A percentile compares a stretch with the other conserved stretches of the same genome.
Conservation (phyloP, 2,113 vertebrate genomes). For the Platysteira castanea region DNA sequence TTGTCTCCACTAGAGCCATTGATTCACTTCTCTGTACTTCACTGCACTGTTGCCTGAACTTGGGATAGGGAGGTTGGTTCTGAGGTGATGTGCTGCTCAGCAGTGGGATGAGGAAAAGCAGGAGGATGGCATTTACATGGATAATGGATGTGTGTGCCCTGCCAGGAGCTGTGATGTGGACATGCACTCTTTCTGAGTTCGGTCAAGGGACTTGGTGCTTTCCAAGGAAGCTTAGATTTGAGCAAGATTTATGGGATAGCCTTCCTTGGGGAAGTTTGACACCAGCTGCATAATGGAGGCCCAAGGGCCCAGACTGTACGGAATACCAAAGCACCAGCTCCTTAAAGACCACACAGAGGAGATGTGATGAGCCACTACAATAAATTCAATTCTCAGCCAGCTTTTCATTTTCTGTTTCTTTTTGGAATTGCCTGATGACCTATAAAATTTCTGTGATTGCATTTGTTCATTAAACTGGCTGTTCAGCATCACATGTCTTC, state of each 20-base stretch:
- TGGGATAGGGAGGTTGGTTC: background rate
- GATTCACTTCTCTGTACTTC: background rate
- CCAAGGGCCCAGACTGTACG: accelerated
- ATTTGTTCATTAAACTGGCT: background rate
- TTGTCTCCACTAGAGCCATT: background rate
- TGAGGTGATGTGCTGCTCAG: background rate
- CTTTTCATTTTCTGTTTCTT: background rate
- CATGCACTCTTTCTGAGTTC: background rate
- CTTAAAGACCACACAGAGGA: background rate
- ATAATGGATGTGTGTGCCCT: background rate
- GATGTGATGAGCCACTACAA: background rate
- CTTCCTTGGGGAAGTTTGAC: background rate
- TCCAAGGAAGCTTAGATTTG: background rate
- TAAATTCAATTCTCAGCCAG: background rate
- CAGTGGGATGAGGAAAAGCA: background rate
- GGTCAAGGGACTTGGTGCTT: background rate
- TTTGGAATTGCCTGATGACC: background rate
- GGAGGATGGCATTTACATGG: background rate
- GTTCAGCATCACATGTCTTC: background rate
- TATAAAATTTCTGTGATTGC: background rate
- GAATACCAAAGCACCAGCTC: background rate
- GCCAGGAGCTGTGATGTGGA: background rate
- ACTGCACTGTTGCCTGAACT: background rate
- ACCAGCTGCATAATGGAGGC: background rate
- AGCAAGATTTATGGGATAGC: background rate